Evolutionary conservation across 2,113 vertebrate genomes (phyloP).

Genomic region (Galeopterus variegatus): DNA sequence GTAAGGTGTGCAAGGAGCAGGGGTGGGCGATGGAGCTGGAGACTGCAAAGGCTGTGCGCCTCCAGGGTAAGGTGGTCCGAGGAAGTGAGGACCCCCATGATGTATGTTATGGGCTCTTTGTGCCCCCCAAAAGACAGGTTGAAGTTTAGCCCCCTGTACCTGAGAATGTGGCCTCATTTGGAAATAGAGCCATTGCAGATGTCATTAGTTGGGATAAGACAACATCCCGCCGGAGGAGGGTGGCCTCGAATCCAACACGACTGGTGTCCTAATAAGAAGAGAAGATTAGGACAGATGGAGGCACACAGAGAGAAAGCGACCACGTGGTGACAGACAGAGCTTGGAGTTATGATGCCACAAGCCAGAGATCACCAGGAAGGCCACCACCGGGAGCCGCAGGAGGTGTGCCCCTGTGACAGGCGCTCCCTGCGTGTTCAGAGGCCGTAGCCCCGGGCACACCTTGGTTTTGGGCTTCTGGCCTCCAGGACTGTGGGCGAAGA

Average conservation of each 20-base stretch:
- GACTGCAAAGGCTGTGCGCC: background rate
- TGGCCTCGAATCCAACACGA: background rate
- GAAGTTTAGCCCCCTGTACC: no score
- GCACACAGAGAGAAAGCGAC: background rate
- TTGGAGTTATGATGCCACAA: background rate
- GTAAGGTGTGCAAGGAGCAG: no score
- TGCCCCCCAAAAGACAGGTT: background rate
- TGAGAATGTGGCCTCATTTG: background rate
- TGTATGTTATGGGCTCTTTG: background rate
- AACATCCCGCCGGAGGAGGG: accelerated
- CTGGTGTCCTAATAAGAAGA: background rate
- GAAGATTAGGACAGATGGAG: background rate
- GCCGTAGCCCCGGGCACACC: background rate
- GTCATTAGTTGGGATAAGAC: background rate
- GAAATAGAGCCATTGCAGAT: background rate
- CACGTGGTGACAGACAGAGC: background rate
- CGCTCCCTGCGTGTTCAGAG: no score
- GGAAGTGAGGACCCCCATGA: no score
- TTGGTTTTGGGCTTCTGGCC: background rate
- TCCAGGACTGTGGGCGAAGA: background rate
- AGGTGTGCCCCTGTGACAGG: no score
- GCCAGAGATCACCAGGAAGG: background rate
- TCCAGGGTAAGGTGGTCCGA: background rate
- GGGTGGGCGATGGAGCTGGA: background rate
- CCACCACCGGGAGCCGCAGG: no score